These are phyloP conservation scores for Talpa occidentalis DNA, from an alignment of 2,113 vertebrate genomes.

Conservation along the genomic window DNA sequence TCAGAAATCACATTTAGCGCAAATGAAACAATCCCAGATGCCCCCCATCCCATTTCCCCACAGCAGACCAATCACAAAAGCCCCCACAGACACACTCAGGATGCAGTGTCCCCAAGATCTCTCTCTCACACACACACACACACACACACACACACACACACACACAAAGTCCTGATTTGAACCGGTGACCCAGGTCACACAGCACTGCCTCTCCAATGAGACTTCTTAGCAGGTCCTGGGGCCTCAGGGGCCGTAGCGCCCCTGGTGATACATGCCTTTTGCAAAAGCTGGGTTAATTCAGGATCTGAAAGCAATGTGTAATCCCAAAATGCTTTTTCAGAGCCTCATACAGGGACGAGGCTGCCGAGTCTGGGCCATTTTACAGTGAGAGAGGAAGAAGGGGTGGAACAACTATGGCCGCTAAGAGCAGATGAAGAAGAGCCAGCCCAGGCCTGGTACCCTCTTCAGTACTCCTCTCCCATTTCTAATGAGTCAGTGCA, in stretches of 20 bases:
- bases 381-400: background rate
- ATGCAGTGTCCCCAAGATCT: background rate
- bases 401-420: background rate
- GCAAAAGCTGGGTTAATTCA: background rate
- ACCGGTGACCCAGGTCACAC: background rate
- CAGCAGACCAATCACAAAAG: background rate
- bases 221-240: background rate
- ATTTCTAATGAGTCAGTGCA: background rate
- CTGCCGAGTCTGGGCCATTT: background rate
- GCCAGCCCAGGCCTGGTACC: background rate
- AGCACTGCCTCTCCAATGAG: background rate
- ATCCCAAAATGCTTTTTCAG: background rate
- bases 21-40: background rate
- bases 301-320: background rate
- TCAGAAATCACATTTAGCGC: background rate
- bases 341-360: background rate
- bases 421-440: background rate
- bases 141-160: background rate
- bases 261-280: background rate
- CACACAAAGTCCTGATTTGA: background rate
- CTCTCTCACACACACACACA: background rate
- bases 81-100: background rate
- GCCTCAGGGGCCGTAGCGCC: background rate
- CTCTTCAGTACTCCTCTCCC: background rate
- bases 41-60: background rate